A percentile compares a stretch with the other conserved stretches of the same genome.
Conservation (phyloP, 2,797 vertebrate genomes). For the Mycteria americana region DNA sequence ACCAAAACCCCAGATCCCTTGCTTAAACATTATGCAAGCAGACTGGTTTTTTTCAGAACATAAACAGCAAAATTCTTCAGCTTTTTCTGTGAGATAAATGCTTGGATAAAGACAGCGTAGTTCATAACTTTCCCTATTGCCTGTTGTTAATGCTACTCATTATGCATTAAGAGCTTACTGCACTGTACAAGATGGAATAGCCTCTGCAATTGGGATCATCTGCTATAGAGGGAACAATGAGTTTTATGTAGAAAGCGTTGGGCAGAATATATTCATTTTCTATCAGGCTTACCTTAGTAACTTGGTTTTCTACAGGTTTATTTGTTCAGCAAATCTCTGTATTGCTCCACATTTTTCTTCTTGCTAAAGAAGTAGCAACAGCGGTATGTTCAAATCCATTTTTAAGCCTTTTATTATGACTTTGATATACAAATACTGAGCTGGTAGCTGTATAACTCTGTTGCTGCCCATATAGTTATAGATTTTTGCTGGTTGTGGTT, state of each 20-base stretch:
- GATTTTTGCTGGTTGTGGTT: background rate
- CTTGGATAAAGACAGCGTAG: background rate
- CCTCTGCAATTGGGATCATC: background rate
- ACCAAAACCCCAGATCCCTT: background rate
- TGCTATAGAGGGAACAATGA: background rate
- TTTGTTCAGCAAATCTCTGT: background rate
- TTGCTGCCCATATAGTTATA: background rate
- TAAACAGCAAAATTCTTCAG: background rate
- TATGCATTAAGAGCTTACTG: background rate
- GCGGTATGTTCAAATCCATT: background rate
- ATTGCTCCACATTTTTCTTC: background rate
- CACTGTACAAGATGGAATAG: background rate
- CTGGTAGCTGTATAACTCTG: background rate
- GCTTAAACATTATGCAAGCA: background rate
- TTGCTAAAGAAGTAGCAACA: background rate
- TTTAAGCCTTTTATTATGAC: background rate
- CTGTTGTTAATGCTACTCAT: background rate
- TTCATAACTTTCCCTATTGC: background rate
- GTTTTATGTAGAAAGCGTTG: background rate
- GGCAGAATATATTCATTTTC: background rate
- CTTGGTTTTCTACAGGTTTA: background rate
- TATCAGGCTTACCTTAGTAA: background rate
- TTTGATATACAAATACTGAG: background rate
- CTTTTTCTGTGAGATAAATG: background rate
- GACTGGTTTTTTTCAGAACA: background rate